Conservation (phyloP, 2,797 vertebrate species). For the Lophotriccus pileatus region DNA sequence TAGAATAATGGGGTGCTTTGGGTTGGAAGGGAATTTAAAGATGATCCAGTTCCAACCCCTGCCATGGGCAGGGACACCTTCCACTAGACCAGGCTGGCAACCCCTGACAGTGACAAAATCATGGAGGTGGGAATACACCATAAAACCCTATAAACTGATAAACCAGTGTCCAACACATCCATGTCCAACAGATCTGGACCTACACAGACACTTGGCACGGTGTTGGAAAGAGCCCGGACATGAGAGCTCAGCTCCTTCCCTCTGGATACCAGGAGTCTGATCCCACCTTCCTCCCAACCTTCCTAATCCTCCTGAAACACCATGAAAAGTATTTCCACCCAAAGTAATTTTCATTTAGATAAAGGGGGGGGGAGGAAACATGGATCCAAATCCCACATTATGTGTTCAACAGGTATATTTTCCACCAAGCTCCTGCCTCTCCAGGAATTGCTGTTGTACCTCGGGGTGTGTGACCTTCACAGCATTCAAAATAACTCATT, state of each 20-base stretch:
- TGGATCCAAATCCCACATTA: neutral
- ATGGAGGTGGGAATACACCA: neutral
- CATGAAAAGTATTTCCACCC: neutral
- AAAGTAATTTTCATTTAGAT: neutral
- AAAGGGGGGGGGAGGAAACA: neutral
- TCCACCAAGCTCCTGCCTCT: neutral
- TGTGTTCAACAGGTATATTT: neutral
- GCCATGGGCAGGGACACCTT: neutral
- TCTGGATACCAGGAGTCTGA: neutral
- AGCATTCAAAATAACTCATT: neutral
- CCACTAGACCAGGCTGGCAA: neutral
- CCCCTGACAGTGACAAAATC: neutral
- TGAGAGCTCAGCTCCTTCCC: neutral
- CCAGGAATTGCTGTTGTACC: neutral
- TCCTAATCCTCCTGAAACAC: neutral
- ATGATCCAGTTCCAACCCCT: neutral
- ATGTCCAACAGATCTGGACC: neutral
- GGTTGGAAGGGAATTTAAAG: neutral
- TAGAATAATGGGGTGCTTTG: neutral
- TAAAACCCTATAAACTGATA: rapidly evolving
- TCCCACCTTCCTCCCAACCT: neutral
- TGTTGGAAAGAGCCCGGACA: neutral
- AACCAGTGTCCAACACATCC: neutral
- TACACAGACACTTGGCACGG: neutral
- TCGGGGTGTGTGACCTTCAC: neutral